Evolutionary conservation across 2,797 vertebrate species (phyloP).

Genomic region (Epinephelus coioides): DNA sequence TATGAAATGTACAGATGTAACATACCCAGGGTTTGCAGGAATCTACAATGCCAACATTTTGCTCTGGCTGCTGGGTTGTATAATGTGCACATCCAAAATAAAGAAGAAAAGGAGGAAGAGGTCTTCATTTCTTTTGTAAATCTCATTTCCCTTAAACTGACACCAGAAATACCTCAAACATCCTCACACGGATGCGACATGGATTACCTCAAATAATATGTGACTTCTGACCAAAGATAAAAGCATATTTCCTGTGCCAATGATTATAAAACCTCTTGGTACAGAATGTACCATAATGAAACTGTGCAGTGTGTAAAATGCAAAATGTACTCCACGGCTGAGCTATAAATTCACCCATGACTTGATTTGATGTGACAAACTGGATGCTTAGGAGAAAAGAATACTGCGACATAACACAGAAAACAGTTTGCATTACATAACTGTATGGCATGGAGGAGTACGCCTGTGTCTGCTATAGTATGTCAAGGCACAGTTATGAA

Average conservation of each 20-base stretch:
- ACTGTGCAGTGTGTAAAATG: slow-evolving; percentile 44
- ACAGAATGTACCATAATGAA: slow-evolving; percentile 50
- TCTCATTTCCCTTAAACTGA: not conserved
- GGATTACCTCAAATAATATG: slow-evolving; percentile 26
- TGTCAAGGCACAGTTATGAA: slow-evolving; percentile 77
- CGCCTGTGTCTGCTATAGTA: slow-evolving; percentile 53
- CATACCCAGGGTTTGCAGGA: too few species aligned
- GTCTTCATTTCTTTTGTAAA: not conserved
- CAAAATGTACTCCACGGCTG: slow-evolving; percentile 39
- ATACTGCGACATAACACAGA: slow-evolving; percentile 65
- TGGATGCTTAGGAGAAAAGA: slow-evolving; percentile 62
- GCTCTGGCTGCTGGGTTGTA: too few species aligned
- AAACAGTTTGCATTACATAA: slow-evolving; percentile 80
- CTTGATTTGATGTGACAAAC: slow-evolving; percentile 75
- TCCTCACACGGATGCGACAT: not conserved
- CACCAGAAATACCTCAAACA: not conserved
- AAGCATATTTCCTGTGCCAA: slow-evolving; percentile 37
- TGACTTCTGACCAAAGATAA: slow-evolving; percentile 39
- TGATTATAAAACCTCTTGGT: slow-evolving; percentile 45
- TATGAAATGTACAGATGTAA: too few species aligned
- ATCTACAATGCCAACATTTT: too few species aligned
- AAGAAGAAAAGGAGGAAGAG: not conserved
- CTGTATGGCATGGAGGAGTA: slow-evolving; percentile 60
- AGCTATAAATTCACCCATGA: slow-evolving; percentile 70
- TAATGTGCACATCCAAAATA: not conserved